phyloP scores from a whole-genome alignment of 2,113 vertebrate genomes.

The Micronisus gabar region DNA sequence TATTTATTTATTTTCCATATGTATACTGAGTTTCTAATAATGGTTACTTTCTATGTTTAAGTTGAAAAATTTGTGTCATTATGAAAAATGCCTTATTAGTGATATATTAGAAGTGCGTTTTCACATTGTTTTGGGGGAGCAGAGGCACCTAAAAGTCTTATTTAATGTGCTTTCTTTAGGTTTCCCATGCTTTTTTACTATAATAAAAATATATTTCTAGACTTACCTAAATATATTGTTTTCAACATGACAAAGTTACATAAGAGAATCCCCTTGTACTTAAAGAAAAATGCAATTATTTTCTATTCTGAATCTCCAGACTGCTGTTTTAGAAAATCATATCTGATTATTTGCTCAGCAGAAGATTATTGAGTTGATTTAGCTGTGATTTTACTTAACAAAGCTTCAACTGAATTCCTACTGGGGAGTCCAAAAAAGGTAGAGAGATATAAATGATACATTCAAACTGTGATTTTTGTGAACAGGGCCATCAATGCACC shows the following conservation, averaged over 20 bases:
- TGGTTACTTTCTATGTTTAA: neutral
- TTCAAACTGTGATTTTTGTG: conserved; percentile 95
- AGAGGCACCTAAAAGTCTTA: neutral
- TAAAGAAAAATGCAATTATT: conserved; percentile 94
- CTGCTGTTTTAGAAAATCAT: conserved; percentile 94
- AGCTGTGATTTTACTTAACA: conserved; percentile 96
- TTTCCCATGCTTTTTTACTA: conserved; percentile 47
- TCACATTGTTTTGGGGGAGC: neutral
- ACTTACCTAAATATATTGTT: conserved; percentile 76
- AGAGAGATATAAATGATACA: conserved; percentile 89
- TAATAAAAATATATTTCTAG: conserved; percentile 75
- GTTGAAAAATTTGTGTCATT: neutral
- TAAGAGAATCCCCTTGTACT: conserved; percentile 83
- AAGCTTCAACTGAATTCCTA: conserved; percentile 91
- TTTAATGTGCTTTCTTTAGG: neutral
- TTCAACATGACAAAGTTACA: conserved; percentile 82
- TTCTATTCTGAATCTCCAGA: conserved; percentile 92
- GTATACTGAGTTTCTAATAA: neutral
- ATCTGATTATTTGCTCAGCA: conserved; percentile 98
- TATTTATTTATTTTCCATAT: neutral
- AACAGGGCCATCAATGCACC: conserved; percentile 99
- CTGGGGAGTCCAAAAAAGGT: conserved; percentile 89
- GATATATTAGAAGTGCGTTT: neutral
- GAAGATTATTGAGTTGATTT: conserved; percentile 99
- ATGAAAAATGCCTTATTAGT: neutral